A percentile compares a stretch with the other conserved stretches of the same genome.
These are phyloP conservation scores for Polymixis flavicincta DNA, from an alignment of 2,888 invertebrate genomes.

Conservation along the genomic window DNA sequence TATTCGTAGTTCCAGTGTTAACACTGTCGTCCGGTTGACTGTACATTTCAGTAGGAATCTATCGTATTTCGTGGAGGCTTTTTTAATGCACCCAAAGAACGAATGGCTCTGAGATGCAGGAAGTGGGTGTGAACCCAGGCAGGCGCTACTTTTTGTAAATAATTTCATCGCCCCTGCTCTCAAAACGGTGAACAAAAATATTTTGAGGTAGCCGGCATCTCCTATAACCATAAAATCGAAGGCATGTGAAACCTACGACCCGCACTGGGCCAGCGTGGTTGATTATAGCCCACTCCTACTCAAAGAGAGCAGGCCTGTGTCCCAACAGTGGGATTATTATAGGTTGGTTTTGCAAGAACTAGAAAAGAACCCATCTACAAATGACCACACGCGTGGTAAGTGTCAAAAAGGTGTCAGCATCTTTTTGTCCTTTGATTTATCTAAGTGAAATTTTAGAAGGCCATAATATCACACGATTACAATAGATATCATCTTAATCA, in stretches of 20 bases:
- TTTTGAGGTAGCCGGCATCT: too few species aligned
- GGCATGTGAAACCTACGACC: too few species aligned
- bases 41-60: background rate
- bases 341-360: background rate
- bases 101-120: too few species aligned
- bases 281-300: too few species aligned
- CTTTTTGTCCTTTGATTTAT: background rate
- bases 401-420: background rate
- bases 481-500: conserved; percentile 58
- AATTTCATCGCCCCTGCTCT: too few species aligned
- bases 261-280: too few species aligned
- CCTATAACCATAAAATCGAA: too few species aligned
- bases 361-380: background rate
- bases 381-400: background rate
- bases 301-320: too few species aligned
- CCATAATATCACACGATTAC: conserved; percentile 33
- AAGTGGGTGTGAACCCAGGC: too few species aligned
- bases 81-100: background rate
- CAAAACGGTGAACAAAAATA: too few species aligned
- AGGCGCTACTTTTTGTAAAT: too few species aligned
- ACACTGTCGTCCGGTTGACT: background rate
- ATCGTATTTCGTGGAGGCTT: background rate
- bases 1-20: background rate
- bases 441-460: conserved; percentile 16
- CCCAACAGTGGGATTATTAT: too few species aligned